Conservation (phyloP, 2,113 vertebrate genomes). For the Corythoichthys haematopterus region DNA sequence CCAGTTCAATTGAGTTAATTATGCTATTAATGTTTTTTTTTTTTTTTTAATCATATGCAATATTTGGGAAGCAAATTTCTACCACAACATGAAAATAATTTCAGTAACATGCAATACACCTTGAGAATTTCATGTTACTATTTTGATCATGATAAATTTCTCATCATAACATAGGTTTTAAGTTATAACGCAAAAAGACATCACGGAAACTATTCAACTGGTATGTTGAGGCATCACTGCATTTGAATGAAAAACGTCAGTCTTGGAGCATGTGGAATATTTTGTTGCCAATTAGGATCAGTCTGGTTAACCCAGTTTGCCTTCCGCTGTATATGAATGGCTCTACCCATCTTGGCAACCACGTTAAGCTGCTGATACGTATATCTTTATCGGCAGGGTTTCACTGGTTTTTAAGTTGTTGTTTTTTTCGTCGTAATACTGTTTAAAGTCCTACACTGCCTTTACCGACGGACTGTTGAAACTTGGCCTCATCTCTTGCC, state of each 20-base stretch:
- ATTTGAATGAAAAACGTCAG: slow-evolving; percentile 32
- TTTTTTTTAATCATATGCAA: no score
- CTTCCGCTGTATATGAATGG: slow-evolving; percentile 53
- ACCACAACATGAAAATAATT: no score
- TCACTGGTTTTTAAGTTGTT: slow-evolving; percentile 3
- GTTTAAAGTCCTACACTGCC: slow-evolving; percentile 41
- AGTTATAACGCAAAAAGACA: neutral
- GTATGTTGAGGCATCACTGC: neutral
- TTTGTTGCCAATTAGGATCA: slow-evolving; percentile 37
- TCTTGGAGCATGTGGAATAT: slow-evolving; percentile 23
- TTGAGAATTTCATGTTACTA: no score
- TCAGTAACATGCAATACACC: no score
- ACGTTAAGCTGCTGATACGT: slow-evolving; percentile 35
- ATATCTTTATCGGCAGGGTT: slow-evolving; percentile 47
- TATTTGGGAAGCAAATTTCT: no score
- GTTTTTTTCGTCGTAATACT: slow-evolving; percentile 12
- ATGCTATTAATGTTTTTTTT: no score
- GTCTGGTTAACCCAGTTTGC: slow-evolving; percentile 51
- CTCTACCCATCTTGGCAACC: slow-evolving; percentile 7
- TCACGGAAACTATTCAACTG: neutral
- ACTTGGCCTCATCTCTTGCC: slow-evolving; percentile 5
- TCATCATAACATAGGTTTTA: neutral
- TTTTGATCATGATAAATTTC: no score
- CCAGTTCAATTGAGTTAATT: no score
- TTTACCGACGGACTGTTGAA: slow-evolving; percentile 10